Base-by-base conservation (phyloP, 2,888 invertebrate species). In the Erebia ligea region DNA sequence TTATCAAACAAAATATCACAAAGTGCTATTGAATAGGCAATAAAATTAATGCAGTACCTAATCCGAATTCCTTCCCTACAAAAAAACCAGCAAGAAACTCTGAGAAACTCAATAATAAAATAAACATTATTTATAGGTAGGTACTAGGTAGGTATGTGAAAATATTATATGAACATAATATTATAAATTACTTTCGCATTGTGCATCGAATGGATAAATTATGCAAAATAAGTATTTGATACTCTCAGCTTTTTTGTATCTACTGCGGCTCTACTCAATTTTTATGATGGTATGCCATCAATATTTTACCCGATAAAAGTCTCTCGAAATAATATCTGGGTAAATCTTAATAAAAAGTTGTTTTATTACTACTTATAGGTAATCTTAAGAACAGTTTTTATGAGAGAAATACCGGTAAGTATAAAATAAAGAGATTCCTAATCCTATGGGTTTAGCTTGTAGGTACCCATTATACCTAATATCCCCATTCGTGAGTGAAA, bases 211-310 rank as follows among this genome's bases (percentile, higher is more conserved):
- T 40, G 10, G 59, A 40, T 17, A 40, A 59, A 40, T 40, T 59
- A 59, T 59, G 40, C 25, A 40, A 59, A 59, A 57, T 25, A 34
- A 25, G 58, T n/a, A 59, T 40, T 17, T 9, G n/a, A 59, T 40
- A 59, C n/a, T 2, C 10, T 3, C 3, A 59, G 59, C n/a, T 40
- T 34, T 13, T 25, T 6, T 57, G 21, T 25, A 25, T 6, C 17
- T 59, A 42, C n/a, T 42, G 10, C 17, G 11, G 8, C 15, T n/a
- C 17, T 10, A 59, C 34, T 59, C n/a, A 40, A 40, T 59, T 59
- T 59, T 59, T 59, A 42, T 59, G 59, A 40, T 40, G 11, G 45
- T 11, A 40, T 34, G 9, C n/a, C 58, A 58, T 59, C 59, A 59
- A 59, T 59, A 42, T 59, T 59, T 42, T n/a, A 40, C n/a, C n/a